These are phyloP conservation scores for Eutrigla gurnardus DNA, from an alignment of 2,797 vertebrate genomes.

Conservation along the genomic window DNA sequence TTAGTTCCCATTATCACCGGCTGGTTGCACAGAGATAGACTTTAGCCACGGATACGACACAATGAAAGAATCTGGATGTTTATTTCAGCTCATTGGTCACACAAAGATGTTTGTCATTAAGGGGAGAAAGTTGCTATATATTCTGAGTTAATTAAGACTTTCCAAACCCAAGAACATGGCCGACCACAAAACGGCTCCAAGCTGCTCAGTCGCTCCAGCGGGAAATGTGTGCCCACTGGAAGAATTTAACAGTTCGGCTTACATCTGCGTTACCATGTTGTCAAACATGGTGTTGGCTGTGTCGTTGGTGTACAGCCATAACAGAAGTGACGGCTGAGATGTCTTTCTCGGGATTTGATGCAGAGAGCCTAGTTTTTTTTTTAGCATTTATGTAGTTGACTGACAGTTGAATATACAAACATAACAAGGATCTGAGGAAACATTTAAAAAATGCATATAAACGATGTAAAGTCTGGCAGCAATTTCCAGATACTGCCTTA, in stretches of 20 bases:
- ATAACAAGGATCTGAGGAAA: neutral
- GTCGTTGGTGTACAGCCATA: conserved; percentile 5
- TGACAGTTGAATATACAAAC: conserved; percentile 48
- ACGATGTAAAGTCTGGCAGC: neutral
- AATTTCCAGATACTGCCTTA: conserved; percentile 1
- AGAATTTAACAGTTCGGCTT: conserved; percentile 29
- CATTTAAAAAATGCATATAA: neutral
- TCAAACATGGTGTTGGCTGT: conserved; percentile 37
- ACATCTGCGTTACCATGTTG: conserved; percentile 51
- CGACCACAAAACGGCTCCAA: neutral
- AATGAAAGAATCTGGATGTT: conserved; percentile 31
- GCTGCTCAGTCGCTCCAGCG: neutral
- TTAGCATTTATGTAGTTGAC: conserved; percentile 61
- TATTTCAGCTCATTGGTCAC: conserved; percentile 29
- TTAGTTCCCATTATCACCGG: conserved; percentile 69
- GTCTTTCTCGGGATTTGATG: conserved; percentile 31
- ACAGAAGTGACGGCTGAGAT: conserved; percentile 16
- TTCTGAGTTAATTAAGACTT: conserved; percentile 20
- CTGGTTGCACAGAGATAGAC: conserved; percentile 43
- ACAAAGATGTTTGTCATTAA: conserved; percentile 8
- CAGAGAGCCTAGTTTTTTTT: conserved; percentile 62
- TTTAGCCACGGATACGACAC: conserved; percentile 38
- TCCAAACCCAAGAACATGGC: conserved; percentile 25
- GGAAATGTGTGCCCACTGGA: neutral
- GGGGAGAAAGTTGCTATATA: neutral